Evolutionary conservation across 35 echinoderm and acorn worm species (phyloP).

Genomic region (Ophiothrix spiculata): DNA sequence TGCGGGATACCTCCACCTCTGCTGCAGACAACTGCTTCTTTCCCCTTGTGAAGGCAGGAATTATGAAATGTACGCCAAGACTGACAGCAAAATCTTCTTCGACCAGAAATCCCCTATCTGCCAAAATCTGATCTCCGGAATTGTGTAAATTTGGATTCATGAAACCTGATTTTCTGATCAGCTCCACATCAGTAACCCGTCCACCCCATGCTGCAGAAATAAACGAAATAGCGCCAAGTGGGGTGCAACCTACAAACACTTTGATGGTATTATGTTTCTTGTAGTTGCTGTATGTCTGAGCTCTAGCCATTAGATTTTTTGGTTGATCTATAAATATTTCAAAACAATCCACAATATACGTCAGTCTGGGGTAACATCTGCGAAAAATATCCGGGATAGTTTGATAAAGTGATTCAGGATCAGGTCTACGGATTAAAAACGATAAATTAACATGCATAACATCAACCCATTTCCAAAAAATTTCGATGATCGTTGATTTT

Average conservation of each 20-base stretch:
- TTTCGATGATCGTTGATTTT: too few species aligned
- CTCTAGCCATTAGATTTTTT: slow-evolving; percentile 34
- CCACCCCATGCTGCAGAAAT: not conserved
- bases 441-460: slow-evolving; percentile 6
- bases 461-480: slow-evolving; percentile 27
- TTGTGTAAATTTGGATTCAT: not conserved
- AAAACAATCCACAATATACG: slow-evolving; percentile 41
- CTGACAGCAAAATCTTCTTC: not conserved
- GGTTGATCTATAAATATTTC: slow-evolving; percentile 52
- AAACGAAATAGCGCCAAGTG: slow-evolving; percentile 37
- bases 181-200: not conserved
- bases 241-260: slow-evolving; percentile 45
- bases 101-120: not conserved
- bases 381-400: slow-evolving; percentile 32
- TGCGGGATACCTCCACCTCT: slow-evolving; percentile 40
- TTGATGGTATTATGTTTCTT: slow-evolving; percentile 52
- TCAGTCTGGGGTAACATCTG: not conserved
- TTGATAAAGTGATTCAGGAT: slow-evolving; percentile 12
- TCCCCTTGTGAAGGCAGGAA: slow-evolving; percentile 51
- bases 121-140: not conserved
- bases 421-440: slow-evolving; percentile 7
- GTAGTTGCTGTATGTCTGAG: slow-evolving; percentile 47
- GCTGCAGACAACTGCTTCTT: slow-evolving; percentile 36
- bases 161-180: not conserved
- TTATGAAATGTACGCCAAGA: slow-evolving; percentile 30